Base-by-base conservation (phyloP, 2,113 vertebrate genomes). In the Melanotaenia duboulayi region DNA sequence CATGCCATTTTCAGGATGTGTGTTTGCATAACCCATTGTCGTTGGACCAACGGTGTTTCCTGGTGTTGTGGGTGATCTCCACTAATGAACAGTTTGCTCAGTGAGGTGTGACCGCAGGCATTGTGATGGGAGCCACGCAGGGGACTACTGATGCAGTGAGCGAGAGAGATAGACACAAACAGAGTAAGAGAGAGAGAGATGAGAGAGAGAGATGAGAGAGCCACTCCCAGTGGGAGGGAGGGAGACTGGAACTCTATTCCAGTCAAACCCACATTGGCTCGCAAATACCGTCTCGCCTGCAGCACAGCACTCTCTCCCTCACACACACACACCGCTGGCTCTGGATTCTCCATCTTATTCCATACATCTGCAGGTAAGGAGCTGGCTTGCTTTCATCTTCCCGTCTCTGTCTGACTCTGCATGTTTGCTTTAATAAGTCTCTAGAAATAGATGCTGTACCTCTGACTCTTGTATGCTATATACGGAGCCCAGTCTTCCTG, bases 101-200 rank as follows among this genome's bases (percentile, higher is more conserved):
- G 71, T 70, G 92, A 93, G 86, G 90, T 93, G 92, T 93, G 90
- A 92, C 90, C 90, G 77, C 73, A 59, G 83, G 82, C 82, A 89
- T 90, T 92, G 91, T 93, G 84, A 89, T 66, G 77, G 70, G 75
- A 82, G 81, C 85, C 79, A 72, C 81, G 85, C 69, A 81, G 83
- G 74, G 82, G 82, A 87, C 75, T 65, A 89, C 77, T 85, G 86
- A 91, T 89, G 84, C 88, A 91, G 76, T 70, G 81, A 65, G 76
- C 22, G 73, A 87, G 89, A 72, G 76, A 82, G 65, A 46, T 52
- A 69, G 74, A 58, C 62, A 11, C n/a, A 16, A 20, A 48, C 61
- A 57, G 65, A 19, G 74, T 37, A 72, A 19, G 74, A 40, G 65
- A 51, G 79, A 23, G 65, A 20, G 75, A 32, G 72, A 14, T n/a